Evolutionary conservation across 2,797 vertebrate genomes (phyloP), one percentile per base, ranked within the genome.

Genomic region (Streptopelia turtur): DNA sequence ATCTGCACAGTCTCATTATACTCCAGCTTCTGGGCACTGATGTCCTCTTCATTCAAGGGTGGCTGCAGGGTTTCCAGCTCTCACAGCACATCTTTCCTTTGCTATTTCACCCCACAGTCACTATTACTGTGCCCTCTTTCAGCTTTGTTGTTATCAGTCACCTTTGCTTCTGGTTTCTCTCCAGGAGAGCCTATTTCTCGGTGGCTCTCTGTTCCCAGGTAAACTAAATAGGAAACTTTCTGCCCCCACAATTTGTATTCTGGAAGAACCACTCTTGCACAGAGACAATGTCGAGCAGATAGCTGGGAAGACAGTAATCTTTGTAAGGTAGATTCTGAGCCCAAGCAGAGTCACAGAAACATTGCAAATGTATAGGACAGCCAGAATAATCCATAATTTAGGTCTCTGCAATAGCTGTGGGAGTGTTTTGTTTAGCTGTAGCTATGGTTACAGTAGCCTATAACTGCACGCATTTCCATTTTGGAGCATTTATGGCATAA

Each of bases 351-450:
- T 31, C 56, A 60, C 50, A 5, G 45, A 22, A 56, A 57, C 45
- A 64, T 8, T 1, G 0, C 68, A 41, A 71, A n/a, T 11, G 60
- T 24, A 18, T 1, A 22, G 57, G 35, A 61, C 25, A 69, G 41
- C 33, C 78, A 50, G 33, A 78, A 41, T 35, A 52, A 60, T 30
- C 30, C 2, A 2, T 21, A 27, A 80, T 23, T 27, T 13, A 63
- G 68, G 52, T 83, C 50, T 6, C 63, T 78, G 17, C 55, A 64
- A 37, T 4, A 87, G 81, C 59, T 22, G 63, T 41, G 81, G 95
- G 91, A 95, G 92, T 93, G 95, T 80, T 94, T 57, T 96, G 90
- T 95, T 96, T 95, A 71, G 53, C 81, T 59, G 87, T 41, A 80
- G 75, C 86, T 60, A 78, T 68, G 77, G 90, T 37, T 74, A 89